Base-by-base conservation (phyloP, 2,888 invertebrate species). In the Unio pictorum region DNA sequence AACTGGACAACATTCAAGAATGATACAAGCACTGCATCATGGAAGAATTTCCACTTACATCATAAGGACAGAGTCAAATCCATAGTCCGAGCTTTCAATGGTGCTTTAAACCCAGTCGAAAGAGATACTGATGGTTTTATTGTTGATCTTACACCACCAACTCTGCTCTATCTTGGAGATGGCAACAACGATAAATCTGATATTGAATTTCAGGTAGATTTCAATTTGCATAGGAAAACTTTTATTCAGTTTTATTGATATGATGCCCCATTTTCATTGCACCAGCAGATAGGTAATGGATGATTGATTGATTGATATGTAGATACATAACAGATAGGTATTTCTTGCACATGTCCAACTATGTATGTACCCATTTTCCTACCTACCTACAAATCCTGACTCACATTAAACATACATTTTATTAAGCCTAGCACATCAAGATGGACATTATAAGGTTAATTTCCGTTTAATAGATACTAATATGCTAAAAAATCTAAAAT, bases 131-230 rank as follows among this genome's bases (percentile, higher is more conserved):
- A 75, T 64, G 79, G 82, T 6, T 79, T 82, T 72, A 65, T 83
- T 45, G 74, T 85, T 17, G 85, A 85, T 68, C 68, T 83, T n/a
- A 85, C 84, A 2, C 78, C 83, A 17, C 84, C 85, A 23, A 60
- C 60, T 4, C 67, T 82, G 8, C 62, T 71, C 11, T 68, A 67
- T 65, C 69, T 84, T 0, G 72, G 77, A 28, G 85, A 85, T 68
- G 85, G 85, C 11, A 11, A 54, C 4, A 56, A 30, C 15, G 61
- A 56, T 8, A 67, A 56, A 4, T 26, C 66, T 11, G 82, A 84
- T 59, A 76, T 75, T 34, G 71, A 77, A 26, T 85, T 71, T 65
- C 82, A 83, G 80, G 82, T 81, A 68, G 57, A 26, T 7, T 23
- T 23, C 20, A 28, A 23, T 45, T 55, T 55, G 18, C 4, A 20